Conservation (phyloP, 2,113 vertebrate species). For the Desmodus rotundus region DNA sequence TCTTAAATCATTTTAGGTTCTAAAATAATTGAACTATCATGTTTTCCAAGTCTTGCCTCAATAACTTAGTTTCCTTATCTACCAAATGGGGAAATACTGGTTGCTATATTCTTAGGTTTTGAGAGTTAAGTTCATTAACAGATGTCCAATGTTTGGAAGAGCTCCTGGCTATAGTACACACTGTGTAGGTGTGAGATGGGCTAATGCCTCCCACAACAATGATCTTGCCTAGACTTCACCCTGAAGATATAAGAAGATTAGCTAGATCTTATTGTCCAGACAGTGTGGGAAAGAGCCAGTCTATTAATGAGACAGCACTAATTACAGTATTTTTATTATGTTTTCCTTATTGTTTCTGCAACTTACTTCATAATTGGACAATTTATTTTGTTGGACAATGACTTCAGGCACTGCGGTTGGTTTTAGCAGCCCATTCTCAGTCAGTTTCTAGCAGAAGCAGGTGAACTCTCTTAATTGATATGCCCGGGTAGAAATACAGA, state of each 20-base stretch:
- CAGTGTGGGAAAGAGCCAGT: conserved; percentile 5
- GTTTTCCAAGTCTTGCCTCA: background rate
- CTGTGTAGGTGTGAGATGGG: background rate
- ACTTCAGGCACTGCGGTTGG: conserved; percentile 62
- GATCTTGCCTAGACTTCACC: conserved; percentile 23
- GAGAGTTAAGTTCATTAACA: background rate
- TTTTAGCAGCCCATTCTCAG: conserved; percentile 33
- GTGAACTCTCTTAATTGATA: conserved; percentile 67
- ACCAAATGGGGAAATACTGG: background rate
- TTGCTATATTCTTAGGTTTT: background rate
- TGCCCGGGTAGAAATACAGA: conserved; percentile 66
- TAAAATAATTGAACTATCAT: background rate
- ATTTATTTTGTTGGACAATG: conserved; percentile 70
- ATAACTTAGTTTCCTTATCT: background rate
- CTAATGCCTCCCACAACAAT: background rate
- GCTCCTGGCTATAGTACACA: background rate
- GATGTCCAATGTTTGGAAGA: background rate
- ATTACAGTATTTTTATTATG: conserved; percentile 69
- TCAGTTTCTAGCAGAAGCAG: conserved; percentile 61
- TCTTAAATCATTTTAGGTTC: background rate
- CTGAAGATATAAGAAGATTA: conserved; percentile 53
- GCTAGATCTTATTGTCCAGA: conserved; percentile 25
- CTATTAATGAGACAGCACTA: conserved; percentile 61
- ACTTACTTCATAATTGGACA: conserved; percentile 64
- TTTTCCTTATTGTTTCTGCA: conserved; percentile 61